A percentile compares a stretch with the other conserved stretches of the same genome.
Conservation (phyloP, 2,113 vertebrate genomes). For the Seriola aureovittata region DNA sequence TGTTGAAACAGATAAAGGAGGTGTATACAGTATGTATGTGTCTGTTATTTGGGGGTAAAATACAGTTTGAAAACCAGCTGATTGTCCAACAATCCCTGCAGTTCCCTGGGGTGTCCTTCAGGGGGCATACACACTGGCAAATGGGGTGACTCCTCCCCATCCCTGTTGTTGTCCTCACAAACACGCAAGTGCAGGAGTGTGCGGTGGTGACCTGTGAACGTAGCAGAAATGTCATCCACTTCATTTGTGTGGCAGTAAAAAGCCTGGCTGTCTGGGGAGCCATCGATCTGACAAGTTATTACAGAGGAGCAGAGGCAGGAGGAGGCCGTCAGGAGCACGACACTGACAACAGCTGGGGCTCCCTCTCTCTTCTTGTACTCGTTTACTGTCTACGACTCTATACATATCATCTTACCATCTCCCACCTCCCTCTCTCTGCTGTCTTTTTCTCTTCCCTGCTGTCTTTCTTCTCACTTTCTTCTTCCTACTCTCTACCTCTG, state of each 20-base stretch:
- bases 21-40: neutral
- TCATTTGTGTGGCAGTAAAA: slow-evolving; percentile 73
- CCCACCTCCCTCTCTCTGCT: neutral
- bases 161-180: slow-evolving; percentile 49
- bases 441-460: neutral
- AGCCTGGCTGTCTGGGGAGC: slow-evolving; percentile 73
- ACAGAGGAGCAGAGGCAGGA: slow-evolving; percentile 68
- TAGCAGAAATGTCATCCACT: slow-evolving; percentile 76
- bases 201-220: slow-evolving; percentile 57
- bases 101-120: slow-evolving; percentile 10
- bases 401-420: slow-evolving; percentile 14
- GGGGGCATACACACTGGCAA: neutral
- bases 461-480: slow-evolving; percentile 8
- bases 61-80: neutral
- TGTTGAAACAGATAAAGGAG: too few species aligned
- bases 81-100: neutral
- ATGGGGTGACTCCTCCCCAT: slow-evolving; percentile 23
- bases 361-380: slow-evolving; percentile 10
- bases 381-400: neutral
- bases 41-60: neutral
- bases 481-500: neutral
- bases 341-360: slow-evolving; percentile 69
- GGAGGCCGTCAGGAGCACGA: slow-evolving; percentile 58
- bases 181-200: slow-evolving; percentile 32
- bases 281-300: slow-evolving; percentile 82